These are phyloP conservation scores for Trissoscelio sp. DNA, from an alignment of 2,888 invertebrate genomes.

Conservation along the genomic window DNA sequence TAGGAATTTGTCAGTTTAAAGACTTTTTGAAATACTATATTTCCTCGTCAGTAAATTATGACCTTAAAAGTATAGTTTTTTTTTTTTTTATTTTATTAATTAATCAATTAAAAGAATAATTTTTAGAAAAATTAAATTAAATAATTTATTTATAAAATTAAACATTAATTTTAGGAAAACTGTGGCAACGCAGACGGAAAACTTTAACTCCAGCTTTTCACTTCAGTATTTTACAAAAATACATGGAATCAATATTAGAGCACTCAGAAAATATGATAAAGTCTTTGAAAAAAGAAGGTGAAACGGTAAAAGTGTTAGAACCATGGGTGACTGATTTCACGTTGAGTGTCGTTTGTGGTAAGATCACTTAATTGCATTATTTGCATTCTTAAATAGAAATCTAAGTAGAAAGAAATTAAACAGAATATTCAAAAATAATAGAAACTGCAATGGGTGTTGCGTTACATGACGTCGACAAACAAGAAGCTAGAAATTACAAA, in stretches of 20 bases:
- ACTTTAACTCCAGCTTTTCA: no score
- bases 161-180: constrained; percentile 32
- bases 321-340: constrained; percentile 50
- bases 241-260: constrained; percentile 45
- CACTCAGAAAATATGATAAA: constrained; percentile 32
- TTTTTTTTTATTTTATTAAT: background rate
- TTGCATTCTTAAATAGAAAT: background rate
- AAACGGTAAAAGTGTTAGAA: constrained; percentile 32
- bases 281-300: constrained; percentile 22
- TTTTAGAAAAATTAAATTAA: no score
- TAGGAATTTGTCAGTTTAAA: no score
- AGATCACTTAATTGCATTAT: no score
- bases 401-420: background rate
- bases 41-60: no score
- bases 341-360: constrained; percentile 52
- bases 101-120: no score
- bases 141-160: no score
- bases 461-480: constrained; percentile 35
- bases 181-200: constrained; percentile 51
- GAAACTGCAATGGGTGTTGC: constrained; percentile 80
- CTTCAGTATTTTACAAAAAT: constrained; percentile 53
- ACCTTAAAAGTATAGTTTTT: no score
- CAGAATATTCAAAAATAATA: constrained; percentile 71
- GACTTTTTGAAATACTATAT: no score
- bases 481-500: constrained; percentile 44